Conservation (phyloP, 92 coral and sea anemone species). For the Plumapathes pennacea region DNA sequence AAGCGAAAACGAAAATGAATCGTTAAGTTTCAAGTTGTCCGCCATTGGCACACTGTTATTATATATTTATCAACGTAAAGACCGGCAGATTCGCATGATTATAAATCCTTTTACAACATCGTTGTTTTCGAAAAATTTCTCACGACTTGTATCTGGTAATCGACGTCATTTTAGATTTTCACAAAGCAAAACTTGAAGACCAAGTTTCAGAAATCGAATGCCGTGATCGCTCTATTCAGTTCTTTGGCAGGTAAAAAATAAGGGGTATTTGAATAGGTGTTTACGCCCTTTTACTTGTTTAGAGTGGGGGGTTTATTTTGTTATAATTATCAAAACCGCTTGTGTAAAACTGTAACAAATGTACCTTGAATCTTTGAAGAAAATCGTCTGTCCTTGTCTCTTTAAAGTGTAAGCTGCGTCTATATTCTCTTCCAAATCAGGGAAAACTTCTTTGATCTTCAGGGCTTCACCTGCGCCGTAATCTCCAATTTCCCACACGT, state of each 20-base stretch:
- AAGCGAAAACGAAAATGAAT: background rate
- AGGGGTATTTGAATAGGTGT: no score
- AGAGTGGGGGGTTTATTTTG: no score
- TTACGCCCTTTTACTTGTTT: no score
- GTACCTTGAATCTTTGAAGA: conserved; percentile 53
- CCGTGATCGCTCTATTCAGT: no score
- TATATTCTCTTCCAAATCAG: conserved; percentile 36
- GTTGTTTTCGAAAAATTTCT: no score
- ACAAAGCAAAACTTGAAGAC: no score
- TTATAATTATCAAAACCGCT: background rate
- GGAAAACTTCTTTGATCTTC: conserved; percentile 39
- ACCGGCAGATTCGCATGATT: no score
- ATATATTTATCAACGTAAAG: background rate
- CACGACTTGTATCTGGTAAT: no score
- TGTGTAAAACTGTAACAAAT: no score
- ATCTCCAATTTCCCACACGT: conserved; percentile 38
- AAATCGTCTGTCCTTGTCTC: conserved; percentile 31
- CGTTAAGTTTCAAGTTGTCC: background rate
- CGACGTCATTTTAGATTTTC: no score
- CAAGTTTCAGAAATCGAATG: no score
- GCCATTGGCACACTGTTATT: background rate
- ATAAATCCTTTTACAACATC: no score
- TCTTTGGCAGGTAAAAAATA: background rate
- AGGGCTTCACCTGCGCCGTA: conserved; percentile 21
- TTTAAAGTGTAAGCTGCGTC: conserved; percentile 49